Evolutionary conservation across 2,113 vertebrate genomes (phyloP).

Genomic region (Myotis brandtii): DNA sequence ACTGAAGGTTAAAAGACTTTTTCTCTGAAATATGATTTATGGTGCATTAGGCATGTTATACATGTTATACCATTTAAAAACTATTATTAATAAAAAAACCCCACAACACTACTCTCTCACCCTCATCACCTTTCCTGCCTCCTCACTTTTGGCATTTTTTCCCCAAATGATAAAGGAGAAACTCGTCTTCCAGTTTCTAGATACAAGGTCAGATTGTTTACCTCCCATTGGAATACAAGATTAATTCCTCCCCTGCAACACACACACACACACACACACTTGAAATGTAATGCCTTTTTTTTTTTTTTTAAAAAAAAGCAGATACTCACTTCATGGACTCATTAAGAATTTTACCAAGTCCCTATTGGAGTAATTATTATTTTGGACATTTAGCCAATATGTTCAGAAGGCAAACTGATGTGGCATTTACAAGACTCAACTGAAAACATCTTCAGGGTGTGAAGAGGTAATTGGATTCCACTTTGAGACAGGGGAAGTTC

Average conservation of each 20-base stretch:
- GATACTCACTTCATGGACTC: background rate
- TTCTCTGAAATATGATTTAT: background rate
- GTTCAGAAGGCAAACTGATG: background rate
- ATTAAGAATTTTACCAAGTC: background rate
- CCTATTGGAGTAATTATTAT: background rate
- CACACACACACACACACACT: background rate
- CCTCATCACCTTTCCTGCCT: background rate
- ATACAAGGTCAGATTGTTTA: background rate
- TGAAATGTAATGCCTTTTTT: background rate
- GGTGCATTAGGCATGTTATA: background rate
- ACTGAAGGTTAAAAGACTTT: background rate
- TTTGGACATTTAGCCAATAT: background rate
- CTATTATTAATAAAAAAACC: background rate
- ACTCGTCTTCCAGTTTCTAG: background rate
- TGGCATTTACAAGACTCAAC: background rate
- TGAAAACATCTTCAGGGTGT: background rate
- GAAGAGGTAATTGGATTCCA: background rate
- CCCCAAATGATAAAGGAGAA: conserved; percentile 42
- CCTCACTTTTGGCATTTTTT: background rate
- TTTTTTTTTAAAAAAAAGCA: background rate
- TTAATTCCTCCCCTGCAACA: background rate
- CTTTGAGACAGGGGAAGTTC: background rate
- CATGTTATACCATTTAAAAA: background rate
- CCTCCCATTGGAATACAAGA: background rate
- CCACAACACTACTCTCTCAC: background rate